Base-by-base conservation (phyloP, 2,888 invertebrate species). In the Nephrotoma flavescens region DNA sequence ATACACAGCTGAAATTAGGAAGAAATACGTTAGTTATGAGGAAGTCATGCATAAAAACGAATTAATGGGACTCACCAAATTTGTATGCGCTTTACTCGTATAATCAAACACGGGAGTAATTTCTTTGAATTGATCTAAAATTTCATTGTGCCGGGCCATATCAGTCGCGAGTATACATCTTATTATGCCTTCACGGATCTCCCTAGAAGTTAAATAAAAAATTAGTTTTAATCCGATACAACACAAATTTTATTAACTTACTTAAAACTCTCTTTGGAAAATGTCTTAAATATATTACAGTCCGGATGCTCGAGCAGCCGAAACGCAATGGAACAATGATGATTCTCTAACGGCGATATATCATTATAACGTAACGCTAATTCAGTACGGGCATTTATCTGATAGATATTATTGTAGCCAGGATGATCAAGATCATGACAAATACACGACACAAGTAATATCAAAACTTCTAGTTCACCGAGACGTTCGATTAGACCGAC, bases 281-380 rank as follows among this genome's bases (percentile, higher is more conserved):
- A 93, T 89, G 95, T 94, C 88, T 94, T 93, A 90, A 96, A 95
- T 89, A 96, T 95, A 91, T 96, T 96, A 91, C 95, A 95, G 90
- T 96, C 95, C 87, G 95, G 95, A 89, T 95, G 94, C 90, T 95
- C 95, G 89, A 96, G 92, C 88, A 96, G 94, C 88, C 96, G 94
- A 91, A 96, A 96, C 85, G 96, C 95, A 89, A 96, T 95, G 88
- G 96, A 96, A 91, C 96, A 96, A 90, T 96, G 96, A 91, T 96
- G 96, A 91, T 96, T 96, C 91, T 96, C 96, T 90, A 96, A 92
- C 3, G 96, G 96, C 86, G 96, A 96, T 90, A 96, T 96, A 92
- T 96, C 96, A 91, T 96, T 96, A 92, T 96, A 96, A 87, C 92
- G 92, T 87, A 96, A 93, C 44, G 96, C 96, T 90, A 96, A 92